These are phyloP conservation scores for Anolis sagrei DNA, from an alignment of 2,113 vertebrate genomes.

Conservation along the genomic window DNA sequence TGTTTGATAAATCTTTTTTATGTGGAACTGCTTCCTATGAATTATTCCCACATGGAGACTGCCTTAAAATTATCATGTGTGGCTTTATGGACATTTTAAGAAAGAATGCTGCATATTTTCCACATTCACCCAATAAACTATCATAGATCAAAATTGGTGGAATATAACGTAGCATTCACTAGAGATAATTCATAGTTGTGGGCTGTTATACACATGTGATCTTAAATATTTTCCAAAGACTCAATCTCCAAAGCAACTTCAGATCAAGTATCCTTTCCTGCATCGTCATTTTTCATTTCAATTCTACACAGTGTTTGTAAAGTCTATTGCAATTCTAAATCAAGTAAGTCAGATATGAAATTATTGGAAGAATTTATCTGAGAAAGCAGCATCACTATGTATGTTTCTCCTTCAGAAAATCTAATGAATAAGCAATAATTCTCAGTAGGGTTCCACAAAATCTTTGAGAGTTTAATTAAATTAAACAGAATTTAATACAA, in stretches of 20 bases:
- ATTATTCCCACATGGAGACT: neutral
- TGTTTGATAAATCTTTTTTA: neutral
- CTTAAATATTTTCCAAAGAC: conserved; percentile 1
- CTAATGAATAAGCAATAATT: neutral
- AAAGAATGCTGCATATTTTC: neutral
- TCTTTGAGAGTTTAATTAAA: neutral
- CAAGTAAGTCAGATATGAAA: neutral
- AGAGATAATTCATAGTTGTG: neutral
- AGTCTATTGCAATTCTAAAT: fast-evolving
- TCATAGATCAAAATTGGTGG: neutral
- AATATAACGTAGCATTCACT: neutral
- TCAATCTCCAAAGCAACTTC: conserved; percentile 7
- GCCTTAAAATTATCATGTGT: neutral
- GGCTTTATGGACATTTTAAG: neutral
- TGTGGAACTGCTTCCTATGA: neutral
- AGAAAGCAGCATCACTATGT: neutral
- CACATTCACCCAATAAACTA: neutral
- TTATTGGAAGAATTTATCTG: neutral
- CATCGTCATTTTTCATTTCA: neutral
- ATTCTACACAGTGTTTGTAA: neutral
- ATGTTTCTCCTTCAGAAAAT: neutral
- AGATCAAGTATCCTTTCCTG: neutral
- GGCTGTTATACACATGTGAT: neutral
- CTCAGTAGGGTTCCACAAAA: neutral
- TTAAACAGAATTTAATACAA: neutral